A percentile compares a stretch with the other conserved stretches of the same genome.
These are phyloP conservation scores for Myocastor coypus DNA, from an alignment of 2,113 vertebrate species.

Conservation along the genomic window DNA sequence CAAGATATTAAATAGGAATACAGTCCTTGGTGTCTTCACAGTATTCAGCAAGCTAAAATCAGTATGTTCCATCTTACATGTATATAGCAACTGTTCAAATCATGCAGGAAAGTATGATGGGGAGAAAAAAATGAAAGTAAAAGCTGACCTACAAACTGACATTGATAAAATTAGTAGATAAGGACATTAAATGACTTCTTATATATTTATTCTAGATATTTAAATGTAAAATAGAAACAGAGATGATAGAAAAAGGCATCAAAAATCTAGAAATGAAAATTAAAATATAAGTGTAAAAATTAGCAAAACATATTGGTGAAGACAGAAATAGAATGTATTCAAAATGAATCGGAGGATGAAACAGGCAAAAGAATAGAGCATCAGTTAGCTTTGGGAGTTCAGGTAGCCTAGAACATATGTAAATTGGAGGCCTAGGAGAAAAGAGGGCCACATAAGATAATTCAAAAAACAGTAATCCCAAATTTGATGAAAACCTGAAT, in stretches of 20 bases:
- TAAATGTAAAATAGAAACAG: background rate
- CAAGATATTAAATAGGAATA: constrained; percentile 18
- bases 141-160: background rate
- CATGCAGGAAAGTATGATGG: background rate
- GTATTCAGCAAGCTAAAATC: background rate
- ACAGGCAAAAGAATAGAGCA: background rate
- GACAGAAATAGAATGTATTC: background rate
- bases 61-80: background rate
- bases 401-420: background rate
- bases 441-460: background rate
- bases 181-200: background rate
- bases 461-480: constrained; percentile 14
- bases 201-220: background rate
- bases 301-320: background rate
- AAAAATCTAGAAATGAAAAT: constrained; percentile 2
- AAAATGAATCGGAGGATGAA: background rate
- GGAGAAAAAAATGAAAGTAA: background rate
- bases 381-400: background rate
- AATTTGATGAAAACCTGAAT: background rate
- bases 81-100: background rate
- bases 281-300: constrained; percentile 4
- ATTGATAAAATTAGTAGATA: background rate
- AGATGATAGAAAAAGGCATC: background rate
- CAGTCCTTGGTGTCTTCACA: background rate
- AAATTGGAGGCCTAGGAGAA: background rate